Evolutionary conservation across 2,113 vertebrate species (phyloP), one percentile per base, ranked within the genome.

Genomic region (Promerops cafer): DNA sequence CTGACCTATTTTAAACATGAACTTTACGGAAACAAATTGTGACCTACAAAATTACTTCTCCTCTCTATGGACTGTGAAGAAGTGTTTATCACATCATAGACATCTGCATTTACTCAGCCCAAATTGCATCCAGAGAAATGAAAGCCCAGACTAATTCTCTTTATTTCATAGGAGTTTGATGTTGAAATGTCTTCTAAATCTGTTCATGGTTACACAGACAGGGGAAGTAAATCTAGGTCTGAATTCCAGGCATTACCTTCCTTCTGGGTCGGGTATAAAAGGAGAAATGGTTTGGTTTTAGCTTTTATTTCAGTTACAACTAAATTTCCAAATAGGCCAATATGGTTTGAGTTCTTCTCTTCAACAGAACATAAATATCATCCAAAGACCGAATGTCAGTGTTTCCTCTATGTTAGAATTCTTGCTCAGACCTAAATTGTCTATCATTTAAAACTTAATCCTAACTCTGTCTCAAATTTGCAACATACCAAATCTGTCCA

Each of bases 1-100:
- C 93, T 83, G 60, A 93, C 33, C 86, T 95, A 90, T 93, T 95
- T 96, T 93, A 92, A 95, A 95, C 76, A 80, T 13, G 68, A 87
- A 7, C 56, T 90, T 81, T 1, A 90, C 16, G 24, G 72, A 92
- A 90, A 92, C 39, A 79, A 83, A 66, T 66, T 1, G 0, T 90
- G 68, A 92, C 68, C 50, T 81, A 40, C 30, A 59, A 83, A 88
- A 83, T 30, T 2, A 33, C 72, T 95, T 87, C 85, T 89, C 42
- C 28, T 86, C 80, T 83, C 83, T 75, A 87, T 40, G 94, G 91
- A 93, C 83, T 83, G 56, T 50, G 68, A 76, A 82, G 54, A 80
- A 86, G 47, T 90, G 47, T 95, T 97, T 93, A 70, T 90, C 68
- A 77, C 68, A 44, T 86, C 13, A 2, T 13, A 75, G 68, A 83